These are phyloP conservation scores for Baccha elongata DNA, from an alignment of 2,888 invertebrate genomes.

Conservation along the genomic window DNA sequence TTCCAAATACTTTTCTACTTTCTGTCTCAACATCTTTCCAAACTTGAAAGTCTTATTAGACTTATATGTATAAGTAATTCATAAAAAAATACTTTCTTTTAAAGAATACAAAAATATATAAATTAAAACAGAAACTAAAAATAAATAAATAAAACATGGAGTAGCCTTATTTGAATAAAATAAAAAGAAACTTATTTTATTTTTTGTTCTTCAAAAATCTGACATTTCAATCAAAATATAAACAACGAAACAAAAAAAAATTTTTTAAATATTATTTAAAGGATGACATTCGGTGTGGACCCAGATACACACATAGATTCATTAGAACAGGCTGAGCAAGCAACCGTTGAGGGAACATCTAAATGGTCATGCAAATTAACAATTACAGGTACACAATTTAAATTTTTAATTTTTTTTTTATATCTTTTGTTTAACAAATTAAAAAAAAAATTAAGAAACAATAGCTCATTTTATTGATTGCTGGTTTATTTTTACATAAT, in stretches of 20 bases:
- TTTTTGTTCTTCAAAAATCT: conserved; percentile 23
- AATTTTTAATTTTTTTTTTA: conserved; percentile 14
- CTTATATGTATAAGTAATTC: too few species aligned
- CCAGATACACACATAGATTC: conserved; percentile 99
- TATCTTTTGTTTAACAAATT: not conserved
- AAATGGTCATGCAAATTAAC: conserved; percentile 99
- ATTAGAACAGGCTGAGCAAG: conserved; percentile 98
- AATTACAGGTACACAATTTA: conserved; percentile 92
- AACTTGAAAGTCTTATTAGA: too few species aligned
- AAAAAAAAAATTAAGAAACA: not conserved
- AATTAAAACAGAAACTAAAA: conserved; percentile 5
- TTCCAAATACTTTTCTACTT: too few species aligned
- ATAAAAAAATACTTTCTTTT: too few species aligned
- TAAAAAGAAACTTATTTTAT: not conserved
- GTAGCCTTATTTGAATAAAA: not conserved
- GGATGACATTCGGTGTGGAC: conserved; percentile 98
- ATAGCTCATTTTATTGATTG: not conserved
- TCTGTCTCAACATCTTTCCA: too few species aligned
- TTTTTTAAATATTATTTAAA: conserved; percentile 83
- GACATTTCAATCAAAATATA: conserved; percentile 21
- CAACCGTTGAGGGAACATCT: conserved; percentile 99
- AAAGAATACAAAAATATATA: too few species aligned
- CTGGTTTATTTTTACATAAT: not conserved
- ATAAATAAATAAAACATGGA: not conserved
- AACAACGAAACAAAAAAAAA: conserved; percentile 53